Percentiles rank a stretch among this genome's conserved stretches.
Evolutionary conservation across 2,888 invertebrate genomes (phyloP).

Genomic region (Scaeva pyrastri): DNA sequence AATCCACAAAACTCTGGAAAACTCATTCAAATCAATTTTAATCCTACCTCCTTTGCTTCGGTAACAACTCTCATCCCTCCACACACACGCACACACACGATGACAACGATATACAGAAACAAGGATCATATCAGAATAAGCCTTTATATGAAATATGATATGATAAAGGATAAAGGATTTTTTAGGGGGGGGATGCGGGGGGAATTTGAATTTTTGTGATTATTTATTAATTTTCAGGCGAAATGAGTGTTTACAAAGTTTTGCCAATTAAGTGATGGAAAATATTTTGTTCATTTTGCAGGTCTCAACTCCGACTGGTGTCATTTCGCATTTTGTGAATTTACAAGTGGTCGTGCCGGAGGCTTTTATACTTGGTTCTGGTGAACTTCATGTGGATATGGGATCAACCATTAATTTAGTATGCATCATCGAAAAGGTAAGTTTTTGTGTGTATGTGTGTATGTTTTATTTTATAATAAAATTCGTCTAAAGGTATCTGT

Average conservation of each 20-base stretch:
- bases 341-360: conserved; percentile 95
- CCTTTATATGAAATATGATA: no score
- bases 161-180: no score
- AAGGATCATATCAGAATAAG: no score
- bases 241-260: neutral
- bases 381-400: conserved; percentile 95
- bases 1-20: conserved; percentile 7
- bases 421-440: conserved; percentile 96
- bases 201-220: neutral
- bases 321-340: conserved; percentile 94
- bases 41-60: conserved; percentile 5
- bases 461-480: neutral
- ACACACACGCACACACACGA: no score
- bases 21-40: conserved; percentile 41
- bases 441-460: conserved; percentile 72
- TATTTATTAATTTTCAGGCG: conserved; percentile 30
- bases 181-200: no score
- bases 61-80: no score
- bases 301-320: conserved; percentile 93
- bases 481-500: neutral
- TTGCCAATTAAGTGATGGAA: conserved; percentile 38
- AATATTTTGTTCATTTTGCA: conserved; percentile 83
- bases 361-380: conserved; percentile 94
- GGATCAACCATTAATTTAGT: conserved; percentile 94
- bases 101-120: no score